A percentile compares a stretch with the other conserved stretches of the same genome.
Conservation (phyloP, 2,888 invertebrate genomes). For the Eupithecia exiguata region DNA sequence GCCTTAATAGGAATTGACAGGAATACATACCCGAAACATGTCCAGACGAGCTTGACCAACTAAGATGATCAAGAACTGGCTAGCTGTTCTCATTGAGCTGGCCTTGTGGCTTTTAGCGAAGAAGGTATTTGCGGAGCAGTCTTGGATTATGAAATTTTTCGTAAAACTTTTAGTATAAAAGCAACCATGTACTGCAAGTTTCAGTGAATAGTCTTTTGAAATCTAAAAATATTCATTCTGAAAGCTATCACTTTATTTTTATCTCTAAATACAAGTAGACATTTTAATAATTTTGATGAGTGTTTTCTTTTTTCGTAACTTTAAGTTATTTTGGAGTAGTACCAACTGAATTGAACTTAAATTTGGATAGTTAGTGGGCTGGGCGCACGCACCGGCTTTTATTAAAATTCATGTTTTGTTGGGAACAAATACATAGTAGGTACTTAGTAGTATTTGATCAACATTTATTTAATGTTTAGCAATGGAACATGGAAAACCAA, state of each 20-base stretch:
- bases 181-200: not conserved
- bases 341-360: too few species aligned
- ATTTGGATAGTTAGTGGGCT: too few species aligned
- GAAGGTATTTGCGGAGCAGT: slow-evolving; percentile 17
- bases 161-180: slow-evolving; percentile 7
- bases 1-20: not conserved
- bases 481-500: too few species aligned
- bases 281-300: not conserved
- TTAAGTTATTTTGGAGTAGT: not conserved
- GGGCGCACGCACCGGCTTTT: too few species aligned
- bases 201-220: not conserved
- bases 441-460: too few species aligned
- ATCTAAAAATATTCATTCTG: not conserved
- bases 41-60: not conserved
- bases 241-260: not conserved
- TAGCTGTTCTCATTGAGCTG: slow-evolving; percentile 10
- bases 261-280: not conserved
- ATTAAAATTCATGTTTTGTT: too few species aligned
- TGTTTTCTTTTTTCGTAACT: not conserved
- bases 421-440: too few species aligned
- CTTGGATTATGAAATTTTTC: slow-evolving; percentile 15
- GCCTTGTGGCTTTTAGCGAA: slow-evolving; percentile 18
- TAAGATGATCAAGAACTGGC: not conserved
- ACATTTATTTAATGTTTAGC: too few species aligned
- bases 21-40: not conserved